Percentiles rank a stretch among this genome's conserved stretches.
Evolutionary conservation across 2,113 vertebrate genomes (phyloP).

Genomic region (Prunella himalayana): DNA sequence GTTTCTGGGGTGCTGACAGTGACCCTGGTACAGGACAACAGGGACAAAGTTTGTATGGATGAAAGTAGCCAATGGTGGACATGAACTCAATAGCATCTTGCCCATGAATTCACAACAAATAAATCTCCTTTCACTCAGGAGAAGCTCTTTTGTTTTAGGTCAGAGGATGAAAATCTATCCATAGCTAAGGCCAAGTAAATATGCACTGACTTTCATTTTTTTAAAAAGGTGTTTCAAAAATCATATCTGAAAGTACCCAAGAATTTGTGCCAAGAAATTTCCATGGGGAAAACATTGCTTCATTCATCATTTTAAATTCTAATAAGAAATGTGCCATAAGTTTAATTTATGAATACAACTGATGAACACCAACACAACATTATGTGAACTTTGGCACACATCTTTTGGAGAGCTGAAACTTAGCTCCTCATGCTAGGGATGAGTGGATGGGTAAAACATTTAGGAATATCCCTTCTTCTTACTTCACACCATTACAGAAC

Average conservation of each 20-base stretch:
- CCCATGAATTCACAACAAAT: background rate
- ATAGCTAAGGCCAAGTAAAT: background rate
- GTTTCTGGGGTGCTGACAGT: background rate
- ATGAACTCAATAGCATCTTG: background rate
- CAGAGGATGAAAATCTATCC: background rate
- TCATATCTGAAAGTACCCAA: background rate
- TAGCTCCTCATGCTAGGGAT: background rate
- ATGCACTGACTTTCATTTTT: background rate
- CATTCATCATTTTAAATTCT: background rate
- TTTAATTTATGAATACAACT: background rate
- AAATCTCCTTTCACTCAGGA: background rate
- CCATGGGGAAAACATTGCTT: background rate
- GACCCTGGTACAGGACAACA: background rate
- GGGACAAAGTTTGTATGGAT: background rate
- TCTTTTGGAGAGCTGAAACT: background rate
- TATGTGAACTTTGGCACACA: background rate
- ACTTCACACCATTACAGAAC: background rate
- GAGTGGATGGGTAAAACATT: background rate
- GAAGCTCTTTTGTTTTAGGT: background rate
- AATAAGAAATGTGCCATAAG: background rate
- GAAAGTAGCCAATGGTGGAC: background rate
- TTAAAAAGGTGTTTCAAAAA: background rate
- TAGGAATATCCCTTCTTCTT: slow-evolving; percentile 18
- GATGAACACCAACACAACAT: background rate
- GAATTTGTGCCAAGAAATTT: background rate